Conservation (phyloP, 2,797 vertebrate genomes). For the Hypotaenidia okinawae region DNA sequence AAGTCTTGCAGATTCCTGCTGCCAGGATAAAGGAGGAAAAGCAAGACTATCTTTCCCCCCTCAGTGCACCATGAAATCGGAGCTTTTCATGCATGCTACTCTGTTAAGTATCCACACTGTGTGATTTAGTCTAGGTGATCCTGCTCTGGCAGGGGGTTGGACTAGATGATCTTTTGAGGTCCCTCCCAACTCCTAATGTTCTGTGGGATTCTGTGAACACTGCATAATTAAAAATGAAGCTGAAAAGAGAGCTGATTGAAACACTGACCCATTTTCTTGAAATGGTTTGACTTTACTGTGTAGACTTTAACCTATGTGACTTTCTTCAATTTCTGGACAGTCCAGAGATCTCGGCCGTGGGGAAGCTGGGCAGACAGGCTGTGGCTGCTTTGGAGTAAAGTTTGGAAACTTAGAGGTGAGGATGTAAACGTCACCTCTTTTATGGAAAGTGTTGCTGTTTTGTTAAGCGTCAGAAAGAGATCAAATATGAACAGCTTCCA, state of each 20-base stretch:
- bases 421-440: neutral
- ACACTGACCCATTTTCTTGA: neutral
- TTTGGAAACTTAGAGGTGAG: neutral
- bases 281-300: neutral
- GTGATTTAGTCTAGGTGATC: too few species aligned
- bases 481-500: neutral
- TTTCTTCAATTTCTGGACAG: neutral
- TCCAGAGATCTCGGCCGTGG: accelerated
- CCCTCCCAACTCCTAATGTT: too few species aligned
- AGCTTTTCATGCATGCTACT: neutral
- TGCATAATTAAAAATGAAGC: neutral
- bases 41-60: neutral
- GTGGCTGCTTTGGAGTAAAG: neutral
- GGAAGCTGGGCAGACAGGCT: neutral
- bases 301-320: neutral
- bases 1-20: neutral
- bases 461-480: neutral
- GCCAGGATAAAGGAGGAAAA: neutral
- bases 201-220: neutral
- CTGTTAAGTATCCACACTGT: neutral
- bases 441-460: neutral
- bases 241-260: neutral
- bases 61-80: neutral
- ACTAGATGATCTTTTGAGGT: too few species aligned
- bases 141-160: too few species aligned